Evolutionary conservation across 2,888 invertebrate genomes (phyloP).

Genomic region (Lasioglossum villosulum): DNA sequence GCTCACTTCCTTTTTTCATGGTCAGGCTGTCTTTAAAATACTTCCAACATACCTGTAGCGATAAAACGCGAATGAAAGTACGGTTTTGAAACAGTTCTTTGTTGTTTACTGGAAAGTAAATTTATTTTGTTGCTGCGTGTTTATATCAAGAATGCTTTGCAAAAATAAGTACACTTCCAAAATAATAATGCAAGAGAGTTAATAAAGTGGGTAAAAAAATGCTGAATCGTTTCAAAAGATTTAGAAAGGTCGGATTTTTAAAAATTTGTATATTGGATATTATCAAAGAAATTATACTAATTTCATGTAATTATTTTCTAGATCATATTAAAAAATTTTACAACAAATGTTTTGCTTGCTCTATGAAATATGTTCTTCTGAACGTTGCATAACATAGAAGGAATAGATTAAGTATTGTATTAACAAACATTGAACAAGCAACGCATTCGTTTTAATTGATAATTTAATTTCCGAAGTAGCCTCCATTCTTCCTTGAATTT

Average conservation of each 20-base stretch:
- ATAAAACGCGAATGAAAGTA: neutral
- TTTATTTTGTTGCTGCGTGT: neutral
- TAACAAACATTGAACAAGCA: conserved; percentile 45
- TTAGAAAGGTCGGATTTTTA: neutral
- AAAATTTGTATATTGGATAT: neutral
- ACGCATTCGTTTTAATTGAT: conserved; percentile 49
- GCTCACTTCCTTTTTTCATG: neutral
- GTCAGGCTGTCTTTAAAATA: neutral
- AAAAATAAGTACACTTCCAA: neutral
- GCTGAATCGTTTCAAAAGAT: neutral
- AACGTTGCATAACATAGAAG: conserved; percentile 46
- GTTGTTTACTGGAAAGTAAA: neutral
- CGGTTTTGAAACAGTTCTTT: neutral
- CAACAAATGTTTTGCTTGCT: neutral
- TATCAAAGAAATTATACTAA: too few relatives aligned
- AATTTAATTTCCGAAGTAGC: conserved; percentile 27
- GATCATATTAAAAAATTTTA: neutral
- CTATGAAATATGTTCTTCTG: neutral
- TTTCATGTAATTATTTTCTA: neutral
- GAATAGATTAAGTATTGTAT: conserved; percentile 67
- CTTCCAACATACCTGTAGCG: neutral
- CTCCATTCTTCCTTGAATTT: neutral
- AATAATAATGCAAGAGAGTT: neutral
- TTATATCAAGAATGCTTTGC: neutral
- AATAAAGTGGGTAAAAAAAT: neutral